Conservation (phyloP, 2,797 vertebrate species). For the Poliocrania exsul region DNA sequence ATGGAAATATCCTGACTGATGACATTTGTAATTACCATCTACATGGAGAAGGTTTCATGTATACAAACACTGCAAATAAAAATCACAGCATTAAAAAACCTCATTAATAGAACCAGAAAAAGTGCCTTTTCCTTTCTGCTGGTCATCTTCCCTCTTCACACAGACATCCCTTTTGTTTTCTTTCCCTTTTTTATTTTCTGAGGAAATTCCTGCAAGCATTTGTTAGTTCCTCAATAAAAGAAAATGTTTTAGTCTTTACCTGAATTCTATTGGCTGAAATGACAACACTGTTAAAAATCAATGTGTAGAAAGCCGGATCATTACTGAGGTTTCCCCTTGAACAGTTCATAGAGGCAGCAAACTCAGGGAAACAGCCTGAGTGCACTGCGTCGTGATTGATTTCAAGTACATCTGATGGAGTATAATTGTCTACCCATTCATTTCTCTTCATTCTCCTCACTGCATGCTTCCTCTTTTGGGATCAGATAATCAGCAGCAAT, state of each 20-base stretch:
- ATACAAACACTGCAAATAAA: neutral
- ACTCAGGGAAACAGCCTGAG: neutral
- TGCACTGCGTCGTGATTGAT: neutral
- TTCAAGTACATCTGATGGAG: conserved; percentile 21
- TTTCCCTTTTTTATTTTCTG: neutral
- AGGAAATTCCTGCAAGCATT: neutral
- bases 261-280: neutral
- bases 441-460: conserved; percentile 15
- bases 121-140: neutral
- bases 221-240: neutral
- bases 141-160: neutral
- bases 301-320: neutral
- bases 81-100: neutral
- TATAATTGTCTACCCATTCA: neutral
- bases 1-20: neutral
- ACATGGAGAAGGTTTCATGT: neutral
- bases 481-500: neutral
- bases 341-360: conserved; percentile 9
- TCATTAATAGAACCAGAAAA: neutral
- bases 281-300: neutral
- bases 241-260: neutral
- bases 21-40: neutral
- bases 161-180: neutral
- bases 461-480: neutral
- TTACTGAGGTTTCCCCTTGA: neutral